Percentiles rank a stretch among this genome's conserved stretches.
These are phyloP conservation scores for Myotis brandtii DNA, from an alignment of 2,113 vertebrate genomes.

Conservation along the genomic window DNA sequence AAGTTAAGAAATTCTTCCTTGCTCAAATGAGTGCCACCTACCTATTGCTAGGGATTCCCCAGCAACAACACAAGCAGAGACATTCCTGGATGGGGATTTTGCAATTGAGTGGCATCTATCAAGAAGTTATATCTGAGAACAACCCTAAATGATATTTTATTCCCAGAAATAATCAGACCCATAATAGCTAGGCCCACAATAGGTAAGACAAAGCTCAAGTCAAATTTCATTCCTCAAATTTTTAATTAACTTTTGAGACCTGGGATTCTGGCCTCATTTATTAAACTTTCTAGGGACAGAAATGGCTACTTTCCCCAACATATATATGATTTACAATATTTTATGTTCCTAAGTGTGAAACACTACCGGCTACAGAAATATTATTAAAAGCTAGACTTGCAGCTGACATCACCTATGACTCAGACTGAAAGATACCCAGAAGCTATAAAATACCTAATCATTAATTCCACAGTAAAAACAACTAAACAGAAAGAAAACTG, in stretches of 20 bases:
- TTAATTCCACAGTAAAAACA: conserved; percentile 32
- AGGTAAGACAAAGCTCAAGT: conserved; percentile 35
- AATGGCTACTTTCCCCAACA: conserved; percentile 6
- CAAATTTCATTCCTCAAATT: neutral
- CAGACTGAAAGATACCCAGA: conserved; percentile 18
- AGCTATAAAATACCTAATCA: conserved; percentile 7
- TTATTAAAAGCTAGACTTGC: conserved; percentile 1
- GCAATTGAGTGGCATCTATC: neutral
- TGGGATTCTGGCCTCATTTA: neutral
- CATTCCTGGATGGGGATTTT: neutral
- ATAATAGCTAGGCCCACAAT: neutral
- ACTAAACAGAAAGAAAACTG: neutral
- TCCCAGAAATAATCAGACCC: neutral
- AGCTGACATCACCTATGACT: neutral
- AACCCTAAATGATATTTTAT: conserved; percentile 23
- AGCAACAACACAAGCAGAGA: neutral
- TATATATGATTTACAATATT: neutral
- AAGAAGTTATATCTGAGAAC: neutral
- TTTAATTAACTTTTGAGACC: neutral
- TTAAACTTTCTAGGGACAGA: neutral
- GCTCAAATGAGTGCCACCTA: neutral
- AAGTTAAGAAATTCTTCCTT: neutral
- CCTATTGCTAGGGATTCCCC: neutral
- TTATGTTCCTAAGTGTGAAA: conserved; percentile 34
- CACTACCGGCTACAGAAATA: neutral